A percentile compares a stretch with the other conserved stretches of the same genome.
phyloP scores from a whole-genome alignment of 1,140 invertebrate species.

The Drosophila insularis region DNA sequence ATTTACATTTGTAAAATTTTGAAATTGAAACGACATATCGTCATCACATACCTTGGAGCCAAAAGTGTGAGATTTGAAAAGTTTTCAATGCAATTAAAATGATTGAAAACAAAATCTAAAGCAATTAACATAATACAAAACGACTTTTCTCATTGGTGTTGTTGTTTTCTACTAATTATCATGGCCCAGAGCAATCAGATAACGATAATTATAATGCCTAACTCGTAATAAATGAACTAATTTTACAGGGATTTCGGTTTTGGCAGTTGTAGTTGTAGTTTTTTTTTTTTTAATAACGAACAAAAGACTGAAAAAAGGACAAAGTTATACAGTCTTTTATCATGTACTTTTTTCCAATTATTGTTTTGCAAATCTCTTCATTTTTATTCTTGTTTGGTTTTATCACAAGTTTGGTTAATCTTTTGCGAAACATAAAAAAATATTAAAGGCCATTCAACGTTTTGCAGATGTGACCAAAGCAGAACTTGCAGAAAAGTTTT shows the following conservation, averaged over 20 bases:
- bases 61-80: constrained; percentile 25
- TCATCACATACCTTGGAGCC: not conserved
- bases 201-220: constrained; percentile 6
- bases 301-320: not conserved
- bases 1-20: not conserved
- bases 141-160: constrained; percentile 8
- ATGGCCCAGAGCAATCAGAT: constrained; percentile 21
- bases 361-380: not conserved
- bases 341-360: not conserved
- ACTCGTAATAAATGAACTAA: not conserved
- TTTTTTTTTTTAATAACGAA: no score
- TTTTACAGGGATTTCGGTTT: not conserved
- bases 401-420: constrained; percentile 38
- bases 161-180: constrained; percentile 15
- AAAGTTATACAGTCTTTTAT: constrained; percentile 6
- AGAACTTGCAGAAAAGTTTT: constrained; percentile 24
- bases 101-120: constrained; percentile 57
- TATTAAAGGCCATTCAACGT: constrained; percentile 12
- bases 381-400: constrained; percentile 12
- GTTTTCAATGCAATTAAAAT: constrained; percentile 57
- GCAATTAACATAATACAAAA: constrained; percentile 52
- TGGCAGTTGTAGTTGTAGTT: no score
- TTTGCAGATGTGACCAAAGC: constrained; percentile 40
- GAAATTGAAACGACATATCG: not conserved
- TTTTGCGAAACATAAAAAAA: constrained; percentile 3